Base-by-base conservation (phyloP, 2,888 invertebrate genomes). In the Micropterix aruncella region DNA sequence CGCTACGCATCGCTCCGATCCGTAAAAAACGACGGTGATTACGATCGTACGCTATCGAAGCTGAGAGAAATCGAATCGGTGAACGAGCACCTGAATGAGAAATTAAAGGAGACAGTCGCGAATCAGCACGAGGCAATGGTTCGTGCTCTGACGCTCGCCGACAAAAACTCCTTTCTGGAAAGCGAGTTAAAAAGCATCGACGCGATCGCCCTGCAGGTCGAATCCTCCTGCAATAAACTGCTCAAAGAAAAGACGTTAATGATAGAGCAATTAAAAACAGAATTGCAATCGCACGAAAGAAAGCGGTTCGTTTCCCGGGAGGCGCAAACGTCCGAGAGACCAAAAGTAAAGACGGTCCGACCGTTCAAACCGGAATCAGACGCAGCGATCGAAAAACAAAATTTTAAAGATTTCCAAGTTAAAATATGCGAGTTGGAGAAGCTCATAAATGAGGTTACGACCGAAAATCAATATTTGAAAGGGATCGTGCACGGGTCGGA, bases 41-140 rank as follows among this genome's bases (percentile, higher is more conserved):
- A 27, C 27, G 67, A 75, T 42, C 73, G 73, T 51, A 73, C 82
- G 56, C 60, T 78, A 19, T 74, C 70, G 55, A 60, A 72, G 41
- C 57, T 85, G 45, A 73, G 75, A 52, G 73, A 75, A 45, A 68
- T 77, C 19, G 83, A 83, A 62, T 60, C 60, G 41, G 60, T 68
- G 48, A 66, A 80, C 54, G 73, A 78, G 44, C 56, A 62, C 36
- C 66, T 70, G 38, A 66, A 63, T 50, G 65, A 60, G 52, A 65
- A 71, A 52, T 50, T 66, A 39, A 76, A 62, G 62, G 77, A 71
- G 51, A 68, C 77, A 16, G 57, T 82, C 46, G 67, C 72, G 44
- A 81, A 80, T 54, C 82, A 83, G 55, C 88, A 88, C 60, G 86
- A 87, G 58, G 88, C 87, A 3, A 87, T 87, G 85, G 68, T 80